Percentiles rank a stretch among this genome's conserved stretches.
These are phyloP conservation scores for Acrocephalus kingi DNA, from an alignment of 2,113 vertebrate genomes.

Conservation along the genomic window DNA sequence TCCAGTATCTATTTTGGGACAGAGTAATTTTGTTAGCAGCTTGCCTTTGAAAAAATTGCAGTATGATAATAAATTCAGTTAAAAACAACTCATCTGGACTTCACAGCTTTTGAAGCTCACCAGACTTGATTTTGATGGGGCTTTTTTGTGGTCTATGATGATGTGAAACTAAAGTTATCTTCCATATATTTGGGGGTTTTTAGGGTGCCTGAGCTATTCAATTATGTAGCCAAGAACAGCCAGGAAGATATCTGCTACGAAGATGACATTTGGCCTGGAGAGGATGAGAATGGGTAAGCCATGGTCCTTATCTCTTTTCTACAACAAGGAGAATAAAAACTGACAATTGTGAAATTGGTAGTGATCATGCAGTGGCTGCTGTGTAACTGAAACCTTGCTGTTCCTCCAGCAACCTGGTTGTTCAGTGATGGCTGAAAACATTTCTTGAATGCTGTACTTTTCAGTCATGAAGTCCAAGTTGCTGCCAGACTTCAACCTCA, in stretches of 20 bases:
- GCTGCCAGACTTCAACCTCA: neutral
- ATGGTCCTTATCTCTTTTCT: neutral
- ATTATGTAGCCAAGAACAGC: constrained; percentile 86
- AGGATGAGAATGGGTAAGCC: constrained; percentile 89
- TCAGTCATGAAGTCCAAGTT: neutral
- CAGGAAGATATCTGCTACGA: constrained; percentile 97
- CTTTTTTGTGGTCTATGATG: neutral
- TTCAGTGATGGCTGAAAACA: neutral
- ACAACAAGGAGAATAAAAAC: neutral
- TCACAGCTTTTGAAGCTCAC: neutral
- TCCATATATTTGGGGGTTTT: neutral
- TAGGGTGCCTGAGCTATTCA: constrained; percentile 92
- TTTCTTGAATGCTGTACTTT: neutral
- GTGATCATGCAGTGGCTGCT: rapidly evolving
- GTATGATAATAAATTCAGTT: neutral
- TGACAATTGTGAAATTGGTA: neutral
- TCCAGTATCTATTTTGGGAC: neutral
- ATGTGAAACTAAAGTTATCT: neutral
- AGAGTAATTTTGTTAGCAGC: neutral
- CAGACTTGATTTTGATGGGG: neutral
- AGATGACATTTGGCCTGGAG: constrained; percentile 95
- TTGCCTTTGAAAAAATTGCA: neutral
- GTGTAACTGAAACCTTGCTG: neutral
- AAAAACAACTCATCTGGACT: neutral
- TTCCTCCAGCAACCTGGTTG: neutral